Percentiles rank a stretch among this genome's conserved stretches.
Evolutionary conservation across 2,888 invertebrate genomes (phyloP).

Genomic region (Anarsia innoxiella): DNA sequence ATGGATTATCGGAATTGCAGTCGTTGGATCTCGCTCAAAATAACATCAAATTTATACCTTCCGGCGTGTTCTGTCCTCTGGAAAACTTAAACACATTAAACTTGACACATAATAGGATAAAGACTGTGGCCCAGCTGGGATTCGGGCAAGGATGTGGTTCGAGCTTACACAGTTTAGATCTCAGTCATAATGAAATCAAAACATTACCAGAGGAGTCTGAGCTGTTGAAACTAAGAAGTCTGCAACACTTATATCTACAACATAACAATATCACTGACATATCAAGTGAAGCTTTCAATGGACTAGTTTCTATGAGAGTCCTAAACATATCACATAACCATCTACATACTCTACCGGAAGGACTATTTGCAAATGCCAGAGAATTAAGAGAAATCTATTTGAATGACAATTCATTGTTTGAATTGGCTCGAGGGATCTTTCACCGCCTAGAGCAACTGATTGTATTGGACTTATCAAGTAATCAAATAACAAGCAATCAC

Average conservation of each 20-base stretch:
- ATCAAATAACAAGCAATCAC: constrained; percentile 88
- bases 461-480: constrained; percentile 88
- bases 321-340: constrained; percentile 92
- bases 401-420: constrained; percentile 88
- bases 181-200: constrained; percentile 87
- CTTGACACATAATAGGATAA: constrained; percentile 88
- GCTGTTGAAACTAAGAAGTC: constrained; percentile 82
- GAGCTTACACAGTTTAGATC: constrained; percentile 84
- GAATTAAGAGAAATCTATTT: constrained; percentile 89
- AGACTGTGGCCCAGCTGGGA: constrained; percentile 84
- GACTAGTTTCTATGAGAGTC: constrained; percentile 84
- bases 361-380: constrained; percentile 86
- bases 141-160: constrained; percentile 79
- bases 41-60: constrained; percentile 87
- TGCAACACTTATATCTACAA: constrained; percentile 87
- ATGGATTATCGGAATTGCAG: constrained; percentile 86
- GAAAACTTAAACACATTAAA: constrained; percentile 88
- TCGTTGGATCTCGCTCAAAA: constrained; percentile 87
- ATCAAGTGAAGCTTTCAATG: constrained; percentile 85
- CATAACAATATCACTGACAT: constrained; percentile 89
- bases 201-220: constrained; percentile 83
- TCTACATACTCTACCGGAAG: constrained; percentile 86
- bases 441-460: constrained; percentile 88
- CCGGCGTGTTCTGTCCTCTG: constrained; percentile 85
- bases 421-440: constrained; percentile 88